These are phyloP conservation scores for Pantala flavescens DNA, from an alignment of 1,140 invertebrate species.

Conservation along the genomic window DNA sequence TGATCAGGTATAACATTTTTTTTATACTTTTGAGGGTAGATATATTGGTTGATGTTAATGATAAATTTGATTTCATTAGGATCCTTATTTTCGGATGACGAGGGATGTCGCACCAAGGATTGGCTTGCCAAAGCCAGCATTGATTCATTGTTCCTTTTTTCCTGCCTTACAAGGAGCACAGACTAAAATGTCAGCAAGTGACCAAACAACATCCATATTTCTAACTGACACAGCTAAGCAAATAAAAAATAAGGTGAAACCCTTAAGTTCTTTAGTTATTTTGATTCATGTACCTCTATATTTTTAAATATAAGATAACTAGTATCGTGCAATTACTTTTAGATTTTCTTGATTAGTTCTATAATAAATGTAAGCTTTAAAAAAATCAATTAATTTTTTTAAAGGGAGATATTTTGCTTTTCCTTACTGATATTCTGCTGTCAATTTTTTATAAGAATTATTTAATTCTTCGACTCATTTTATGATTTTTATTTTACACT, in stretches of 20 bases:
- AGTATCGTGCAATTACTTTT: no score
- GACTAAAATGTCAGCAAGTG: conserved; percentile 97
- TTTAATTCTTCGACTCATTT: no score
- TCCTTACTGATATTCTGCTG: no score
- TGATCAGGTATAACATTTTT: conserved; percentile 65
- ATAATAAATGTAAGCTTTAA: no score
- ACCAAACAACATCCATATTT: conserved; percentile 88
- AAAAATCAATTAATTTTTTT: no score
- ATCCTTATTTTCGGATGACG: conserved; percentile 98
- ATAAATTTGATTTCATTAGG: conserved; percentile 38
- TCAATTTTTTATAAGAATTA: no score
- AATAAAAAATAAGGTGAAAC: conserved; percentile 83
- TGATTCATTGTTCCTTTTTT: conserved; percentile 90
- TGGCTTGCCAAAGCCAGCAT: conserved; percentile 80
- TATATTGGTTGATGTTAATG: background rate
- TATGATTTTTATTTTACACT: no score
- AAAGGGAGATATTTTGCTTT: no score
- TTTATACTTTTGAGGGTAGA: conserved; percentile 15
- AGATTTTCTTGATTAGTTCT: no score
- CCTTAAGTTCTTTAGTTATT: background rate
- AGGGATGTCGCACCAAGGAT: conserved; percentile 89
- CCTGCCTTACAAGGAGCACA: conserved; percentile 92
- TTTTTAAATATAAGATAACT: no score
- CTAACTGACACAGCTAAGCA: conserved; percentile 91
- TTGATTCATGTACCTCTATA: background rate